Percentiles rank a stretch among this genome's conserved stretches.
These are phyloP conservation scores for Osmoderma eremita DNA, from an alignment of 2,888 invertebrate genomes.

Conservation along the genomic window DNA sequence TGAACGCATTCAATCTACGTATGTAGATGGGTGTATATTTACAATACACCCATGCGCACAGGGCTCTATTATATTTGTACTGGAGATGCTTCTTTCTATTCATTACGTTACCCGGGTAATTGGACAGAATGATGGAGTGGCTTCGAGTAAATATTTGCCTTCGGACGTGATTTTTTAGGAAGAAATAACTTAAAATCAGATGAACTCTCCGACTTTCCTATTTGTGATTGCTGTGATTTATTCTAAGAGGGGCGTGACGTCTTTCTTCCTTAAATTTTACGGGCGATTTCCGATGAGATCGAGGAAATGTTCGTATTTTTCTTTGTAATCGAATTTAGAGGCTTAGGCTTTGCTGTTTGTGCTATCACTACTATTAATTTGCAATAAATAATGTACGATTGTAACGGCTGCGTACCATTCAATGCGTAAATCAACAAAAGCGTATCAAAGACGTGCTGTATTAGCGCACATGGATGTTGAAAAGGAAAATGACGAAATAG, in stretches of 20 bases:
- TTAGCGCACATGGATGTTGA: no score
- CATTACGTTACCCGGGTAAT: constrained; percentile 29
- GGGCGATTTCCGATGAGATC: constrained; percentile 18
- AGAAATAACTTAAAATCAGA: constrained; percentile 30
- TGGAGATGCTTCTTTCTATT: constrained; percentile 24
- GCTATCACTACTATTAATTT: no score
- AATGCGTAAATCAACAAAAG: no score
- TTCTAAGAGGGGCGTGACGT: neutral
- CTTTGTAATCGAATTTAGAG: no score
- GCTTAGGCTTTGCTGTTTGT: no score
- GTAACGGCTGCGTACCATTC: no score
- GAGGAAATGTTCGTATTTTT: constrained; percentile 1
- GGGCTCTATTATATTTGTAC: constrained; percentile 29
- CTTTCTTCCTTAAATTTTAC: constrained; percentile 20
- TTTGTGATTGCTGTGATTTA: constrained; percentile 27
- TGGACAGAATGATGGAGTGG: constrained; percentile 36
- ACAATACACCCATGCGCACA: neutral
- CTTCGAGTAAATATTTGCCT: constrained; percentile 35
- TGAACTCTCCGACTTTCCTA: constrained; percentile 18
- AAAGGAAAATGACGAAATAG: no score
- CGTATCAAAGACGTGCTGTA: no score
- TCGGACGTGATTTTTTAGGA: constrained; percentile 33
- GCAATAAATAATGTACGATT: no score
- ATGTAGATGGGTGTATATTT: neutral
- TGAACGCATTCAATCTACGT: constrained; percentile 2